These are phyloP conservation scores for Amblyjoppa fuscipennis DNA, from an alignment of 2,888 invertebrate genomes.

Conservation along the genomic window DNA sequence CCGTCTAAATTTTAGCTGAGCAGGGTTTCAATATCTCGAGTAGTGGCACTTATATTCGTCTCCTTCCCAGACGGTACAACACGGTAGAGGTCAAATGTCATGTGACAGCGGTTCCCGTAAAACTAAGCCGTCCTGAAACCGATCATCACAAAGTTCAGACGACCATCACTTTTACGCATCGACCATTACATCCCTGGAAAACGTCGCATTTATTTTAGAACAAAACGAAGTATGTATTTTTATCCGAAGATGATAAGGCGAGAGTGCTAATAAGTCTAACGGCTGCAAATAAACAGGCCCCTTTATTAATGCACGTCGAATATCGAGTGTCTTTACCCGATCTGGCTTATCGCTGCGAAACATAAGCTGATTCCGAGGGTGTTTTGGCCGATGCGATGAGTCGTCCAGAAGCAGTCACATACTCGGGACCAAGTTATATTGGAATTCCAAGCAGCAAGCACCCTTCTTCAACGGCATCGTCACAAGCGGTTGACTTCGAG, in stretches of 20 bases:
- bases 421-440: slow-evolving; percentile 43
- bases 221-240: slow-evolving; percentile 69
- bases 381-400: slow-evolving; percentile 42
- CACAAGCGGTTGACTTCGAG: too few species aligned
- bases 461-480: too few species aligned
- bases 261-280: slow-evolving; percentile 80
- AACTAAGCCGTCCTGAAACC: slow-evolving; percentile 60
- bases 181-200: slow-evolving; percentile 61
- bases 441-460: background rate
- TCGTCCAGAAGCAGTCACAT: slow-evolving; percentile 40
- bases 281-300: slow-evolving; percentile 82
- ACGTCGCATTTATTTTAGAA: slow-evolving; percentile 69
- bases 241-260: slow-evolving; percentile 78
- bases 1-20: background rate
- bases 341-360: slow-evolving; percentile 61
- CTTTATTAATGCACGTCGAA: slow-evolving; percentile 77
- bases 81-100: slow-evolving; percentile 75
- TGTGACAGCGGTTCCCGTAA: slow-evolving; percentile 76
- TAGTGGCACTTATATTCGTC: slow-evolving; percentile 70
- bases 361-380: slow-evolving; percentile 23
- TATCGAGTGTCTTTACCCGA: slow-evolving; percentile 57
- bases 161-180: slow-evolving; percentile 55
- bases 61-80: slow-evolving; percentile 68
- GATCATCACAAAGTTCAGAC: slow-evolving; percentile 57
- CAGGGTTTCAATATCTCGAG: slow-evolving; percentile 65